Conservation (phyloP, 1,140 invertebrate genomes). For the Nymphalis io region DNA sequence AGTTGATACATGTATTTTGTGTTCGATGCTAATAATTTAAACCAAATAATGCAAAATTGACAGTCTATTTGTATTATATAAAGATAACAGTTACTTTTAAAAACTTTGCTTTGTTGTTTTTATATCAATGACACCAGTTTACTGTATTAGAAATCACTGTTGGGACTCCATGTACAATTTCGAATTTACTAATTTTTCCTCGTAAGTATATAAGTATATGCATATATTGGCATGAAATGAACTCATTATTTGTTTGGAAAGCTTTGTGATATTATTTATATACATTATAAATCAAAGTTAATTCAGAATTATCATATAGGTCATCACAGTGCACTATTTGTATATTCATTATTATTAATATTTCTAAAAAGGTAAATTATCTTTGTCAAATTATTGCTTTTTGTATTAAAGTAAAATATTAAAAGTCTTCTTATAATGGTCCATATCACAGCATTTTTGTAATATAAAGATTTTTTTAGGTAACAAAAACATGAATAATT, state of each 20-base stretch:
- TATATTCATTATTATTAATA: constrained; percentile 17
- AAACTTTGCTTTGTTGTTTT: constrained; percentile 45
- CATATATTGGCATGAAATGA: constrained; percentile 2
- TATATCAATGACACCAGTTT: constrained; percentile 54
- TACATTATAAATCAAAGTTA: constrained; percentile 1
- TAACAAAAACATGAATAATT: constrained; percentile 67
- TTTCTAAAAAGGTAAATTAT: not conserved
- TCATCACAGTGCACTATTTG: constrained; percentile 25
- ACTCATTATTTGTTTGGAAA: constrained; percentile 24
- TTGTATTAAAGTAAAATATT: no score
- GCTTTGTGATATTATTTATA: constrained; percentile 1
- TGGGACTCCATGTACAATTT: constrained; percentile 52
- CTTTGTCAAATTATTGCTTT: constrained; percentile 11
- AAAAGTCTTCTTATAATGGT: not conserved
- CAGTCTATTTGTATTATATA: constrained; percentile 42
- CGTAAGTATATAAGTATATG: constrained; percentile 43
- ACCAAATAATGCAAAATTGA: constrained; percentile 59
- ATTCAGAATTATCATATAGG: constrained; percentile 37
- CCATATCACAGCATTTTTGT: not conserved
- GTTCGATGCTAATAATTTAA: constrained; percentile 56
- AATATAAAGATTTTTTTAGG: constrained; percentile 12
- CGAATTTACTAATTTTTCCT: constrained; percentile 53
- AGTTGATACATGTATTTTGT: constrained; percentile 59
- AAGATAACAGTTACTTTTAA: constrained; percentile 41
- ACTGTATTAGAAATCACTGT: constrained; percentile 53